Base-by-base conservation (phyloP, 2,113 vertebrate species). In the Atlantisia rogersi region DNA sequence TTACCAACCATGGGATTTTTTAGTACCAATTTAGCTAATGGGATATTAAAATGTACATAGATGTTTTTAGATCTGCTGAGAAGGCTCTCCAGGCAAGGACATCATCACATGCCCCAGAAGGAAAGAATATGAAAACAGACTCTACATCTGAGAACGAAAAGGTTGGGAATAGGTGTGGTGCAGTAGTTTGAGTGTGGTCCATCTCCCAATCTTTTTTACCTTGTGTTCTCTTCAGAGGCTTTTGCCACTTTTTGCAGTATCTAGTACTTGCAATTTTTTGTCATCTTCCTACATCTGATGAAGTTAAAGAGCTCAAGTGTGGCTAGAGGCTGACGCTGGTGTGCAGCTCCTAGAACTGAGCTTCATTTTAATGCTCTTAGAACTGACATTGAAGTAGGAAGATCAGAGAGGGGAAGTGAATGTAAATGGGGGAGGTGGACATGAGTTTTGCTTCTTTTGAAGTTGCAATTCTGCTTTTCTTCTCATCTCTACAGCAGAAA, bases 391-490 rank as follows among this genome's bases (percentile, higher is more conserved):
- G 77, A 92, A 82, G 69, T 88, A 55, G 32, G 26, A 73, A 91
- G 83, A 94, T 94, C 77, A 94, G 67, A 95, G 92, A 79, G 80
- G 55, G 67, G 74, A 95, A 94, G 44, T 80, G 86, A 93, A 77
- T 87, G 39, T 87, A 59, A 82, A 58, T 53, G 32, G 7, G 5
- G 86, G 77, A 89, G 60, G 77, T 39, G 63, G 32, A 89, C 59
- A 58, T 0, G 46, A 90, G 31, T 90, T 94, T 79, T 87, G 37
- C 59, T 40, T 40, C 48, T 88, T 96, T 62, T 92, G 83, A 96
- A 94, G 70, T 62, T 96, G 81, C 8, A 6, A 69, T 93, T 95
- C 80, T 92, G 80, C 82, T 84, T 95, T 87, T 91, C 83, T 95
- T 88, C 56, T 86, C 1, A 0, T 64, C 39, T 94, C 53, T 91